Evolutionary conservation across 2,888 invertebrate genomes (phyloP), one percentile per base, ranked within the genome.

Genomic region (Heliconius aoede): DNA sequence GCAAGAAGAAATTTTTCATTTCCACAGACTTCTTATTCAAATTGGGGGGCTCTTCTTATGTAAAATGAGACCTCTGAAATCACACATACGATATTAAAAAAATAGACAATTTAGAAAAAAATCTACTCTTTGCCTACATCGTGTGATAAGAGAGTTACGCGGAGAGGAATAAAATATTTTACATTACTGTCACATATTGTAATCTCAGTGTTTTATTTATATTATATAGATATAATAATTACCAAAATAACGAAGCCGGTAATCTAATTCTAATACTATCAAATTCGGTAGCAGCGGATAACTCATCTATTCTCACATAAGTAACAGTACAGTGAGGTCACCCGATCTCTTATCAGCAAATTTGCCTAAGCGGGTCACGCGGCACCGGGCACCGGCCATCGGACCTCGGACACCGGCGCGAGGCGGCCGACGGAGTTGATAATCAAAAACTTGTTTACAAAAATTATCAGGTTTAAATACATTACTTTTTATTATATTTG

Each of bases 401-500:
- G 46, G 46, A 21, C 26, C 21, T 21, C 4, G 68, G 5, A 15
- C 28, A n/a, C 21, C 11, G 51, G 21, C 40, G 18, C 24, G 26
- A 8, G 36, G 67, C 36, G 7, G 18, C 36, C 18, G 24, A 4
- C 46, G 11, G 21, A 18, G 4, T 28, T 67, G 68, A 68, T 68
- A 68, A 68, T 68, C 68, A 28, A n/a, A 65, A 7, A 28, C 18
- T 68, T 68, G 51, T 68, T 68, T 68, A 68, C 51, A 51, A 26
- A 68, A 46, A 30, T 28, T 51, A 68, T 68, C 46, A 51, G 46
- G 46, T 11, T 28, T 46, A 28, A 62, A 62, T 62, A 30, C n/a
- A 30, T 21, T 15, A 1, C 26, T 60, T 60, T 26, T 26, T 26
- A 24, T 24, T 60, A 11, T 60, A 60, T 26, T 60, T 13, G 15